phyloP scores from a whole-genome alignment of 1,140 invertebrate genomes.

The Leptinotarsa defecta region DNA sequence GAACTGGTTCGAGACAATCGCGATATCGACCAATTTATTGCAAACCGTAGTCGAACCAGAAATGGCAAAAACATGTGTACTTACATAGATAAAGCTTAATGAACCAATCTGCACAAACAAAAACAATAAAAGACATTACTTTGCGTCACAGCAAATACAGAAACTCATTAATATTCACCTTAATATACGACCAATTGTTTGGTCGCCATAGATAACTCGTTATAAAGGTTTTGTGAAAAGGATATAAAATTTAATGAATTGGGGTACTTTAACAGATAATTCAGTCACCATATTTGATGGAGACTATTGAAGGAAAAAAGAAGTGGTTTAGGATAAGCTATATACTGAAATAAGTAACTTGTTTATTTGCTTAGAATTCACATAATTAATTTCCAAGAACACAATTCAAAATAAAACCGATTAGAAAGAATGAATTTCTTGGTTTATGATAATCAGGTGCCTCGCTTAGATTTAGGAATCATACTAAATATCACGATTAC shows the following conservation, averaged over 20 bases:
- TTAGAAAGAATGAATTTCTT: too few species aligned
- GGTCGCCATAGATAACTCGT: background rate
- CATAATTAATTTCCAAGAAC: too few species aligned
- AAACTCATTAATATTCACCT: slow-evolving; percentile 28
- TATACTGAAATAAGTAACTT: too few species aligned
- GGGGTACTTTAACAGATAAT: background rate
- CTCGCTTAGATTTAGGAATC: too few species aligned
- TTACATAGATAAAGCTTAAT: slow-evolving; percentile 33
- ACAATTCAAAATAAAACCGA: too few species aligned
- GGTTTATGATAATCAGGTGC: too few species aligned
- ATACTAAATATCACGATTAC: too few species aligned
- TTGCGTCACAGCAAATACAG: slow-evolving; percentile 29
- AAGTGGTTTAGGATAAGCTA: too few species aligned
- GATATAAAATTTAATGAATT: slow-evolving; percentile 4
- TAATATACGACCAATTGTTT: slow-evolving; percentile 29
- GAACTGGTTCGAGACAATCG: slow-evolving; percentile 30
- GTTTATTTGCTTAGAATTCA: too few species aligned
- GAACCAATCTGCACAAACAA: slow-evolving; percentile 31
- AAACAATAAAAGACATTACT: slow-evolving; percentile 32
- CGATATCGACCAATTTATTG: slow-evolving; percentile 26
- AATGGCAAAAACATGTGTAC: slow-evolving; percentile 32
- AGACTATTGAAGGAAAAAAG: background rate
- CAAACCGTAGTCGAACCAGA: slow-evolving; percentile 17
- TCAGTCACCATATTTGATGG: too few species aligned
- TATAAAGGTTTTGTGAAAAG: background rate